Conservation (phyloP, 2,888 invertebrate genomes). For the Aplocera efformata region DNA sequence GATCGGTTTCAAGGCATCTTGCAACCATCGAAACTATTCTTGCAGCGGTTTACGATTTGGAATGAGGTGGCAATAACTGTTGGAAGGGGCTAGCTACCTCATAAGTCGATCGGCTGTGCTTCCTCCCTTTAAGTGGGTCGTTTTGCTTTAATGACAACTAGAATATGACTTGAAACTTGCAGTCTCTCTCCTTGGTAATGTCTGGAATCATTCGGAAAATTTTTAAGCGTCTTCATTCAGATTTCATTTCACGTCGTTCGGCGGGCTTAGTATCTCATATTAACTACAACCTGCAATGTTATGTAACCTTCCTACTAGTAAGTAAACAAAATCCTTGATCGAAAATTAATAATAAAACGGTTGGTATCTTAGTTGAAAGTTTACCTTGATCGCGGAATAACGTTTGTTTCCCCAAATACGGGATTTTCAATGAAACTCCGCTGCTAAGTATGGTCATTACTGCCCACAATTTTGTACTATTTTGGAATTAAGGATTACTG, state of each 20-base stretch:
- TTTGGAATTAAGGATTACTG: not conserved
- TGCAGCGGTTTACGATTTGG: conserved; percentile 15
- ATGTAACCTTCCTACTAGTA: too few species aligned
- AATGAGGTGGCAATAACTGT: not conserved
- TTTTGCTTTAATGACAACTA: too few species aligned
- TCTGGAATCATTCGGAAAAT: too few species aligned
- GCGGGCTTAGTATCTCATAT: too few species aligned
- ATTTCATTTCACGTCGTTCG: too few species aligned
- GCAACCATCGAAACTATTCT: conserved; percentile 23
- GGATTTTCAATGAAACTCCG: conserved; percentile 4
- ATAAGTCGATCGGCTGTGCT: not conserved
- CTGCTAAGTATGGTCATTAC: conserved; percentile 4
- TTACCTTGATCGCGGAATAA: conserved; percentile 3
- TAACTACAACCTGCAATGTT: too few species aligned
- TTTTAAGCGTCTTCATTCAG: too few species aligned
- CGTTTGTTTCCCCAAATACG: conserved; percentile 1
- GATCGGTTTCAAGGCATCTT: conserved; percentile 27
- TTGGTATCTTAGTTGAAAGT: too few species aligned
- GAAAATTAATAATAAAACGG: not conserved
- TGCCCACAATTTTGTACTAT: not conserved
- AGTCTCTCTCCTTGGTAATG: too few species aligned
- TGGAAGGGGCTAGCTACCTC: not conserved
- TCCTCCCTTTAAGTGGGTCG: not conserved
- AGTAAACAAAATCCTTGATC: too few species aligned
- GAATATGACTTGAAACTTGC: not conserved